Evolutionary conservation across 2,888 invertebrate genomes (phyloP).

Genomic region (Epistrophella euchroma): DNA sequence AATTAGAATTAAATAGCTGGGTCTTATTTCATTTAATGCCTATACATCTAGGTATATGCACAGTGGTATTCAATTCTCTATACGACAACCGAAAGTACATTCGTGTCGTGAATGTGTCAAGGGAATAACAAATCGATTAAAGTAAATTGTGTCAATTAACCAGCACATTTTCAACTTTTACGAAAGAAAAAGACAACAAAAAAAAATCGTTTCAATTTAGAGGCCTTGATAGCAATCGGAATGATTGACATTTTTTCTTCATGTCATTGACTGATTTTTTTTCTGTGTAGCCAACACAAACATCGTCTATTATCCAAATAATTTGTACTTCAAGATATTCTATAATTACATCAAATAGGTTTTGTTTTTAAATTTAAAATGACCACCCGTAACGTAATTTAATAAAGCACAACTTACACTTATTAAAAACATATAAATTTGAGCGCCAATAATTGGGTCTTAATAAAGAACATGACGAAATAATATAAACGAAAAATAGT

Average conservation of each 20-base stretch:
- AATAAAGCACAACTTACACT: too few species aligned
- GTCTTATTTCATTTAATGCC: not conserved
- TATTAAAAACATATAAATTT: too few species aligned
- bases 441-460: too few species aligned
- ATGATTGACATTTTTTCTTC: conserved; percentile 6
- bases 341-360: not conserved
- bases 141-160: conserved; percentile 71
- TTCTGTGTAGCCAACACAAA: not conserved
- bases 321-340: conserved; percentile 5
- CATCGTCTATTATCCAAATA: not conserved
- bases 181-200: conserved; percentile 13
- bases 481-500: too few species aligned
- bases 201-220: not conserved
- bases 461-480: too few species aligned
- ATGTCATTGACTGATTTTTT: not conserved
- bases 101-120: conserved; percentile 23
- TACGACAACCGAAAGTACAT: not conserved
- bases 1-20: conserved; percentile 14
- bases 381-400: too few species aligned
- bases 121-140: conserved; percentile 71
- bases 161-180: conserved; percentile 46
- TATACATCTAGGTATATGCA: too few species aligned
- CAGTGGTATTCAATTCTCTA: too few species aligned
- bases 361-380: not conserved
- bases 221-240: conserved; percentile 15